phyloP scores from a whole-genome alignment of 2,113 vertebrate genomes.

The Gulo gulo region DNA sequence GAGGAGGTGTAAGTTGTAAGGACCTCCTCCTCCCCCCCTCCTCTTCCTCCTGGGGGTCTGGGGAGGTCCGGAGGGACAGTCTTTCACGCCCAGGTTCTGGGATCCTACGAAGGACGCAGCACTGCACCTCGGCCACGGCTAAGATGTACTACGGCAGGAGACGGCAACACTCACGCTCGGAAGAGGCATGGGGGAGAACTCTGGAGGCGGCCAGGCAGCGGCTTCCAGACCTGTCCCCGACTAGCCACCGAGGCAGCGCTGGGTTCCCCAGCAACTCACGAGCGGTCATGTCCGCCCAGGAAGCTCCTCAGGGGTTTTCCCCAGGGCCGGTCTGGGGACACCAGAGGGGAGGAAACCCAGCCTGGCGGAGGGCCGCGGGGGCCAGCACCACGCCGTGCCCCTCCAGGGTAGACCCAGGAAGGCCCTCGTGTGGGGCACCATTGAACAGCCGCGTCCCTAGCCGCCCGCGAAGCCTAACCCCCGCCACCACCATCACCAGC shows the following conservation, averaged over 20 bases:
- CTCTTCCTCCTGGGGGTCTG: not conserved
- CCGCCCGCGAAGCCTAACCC: not conserved
- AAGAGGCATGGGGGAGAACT: not conserved
- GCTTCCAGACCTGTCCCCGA: not conserved
- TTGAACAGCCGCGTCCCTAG: not conserved
- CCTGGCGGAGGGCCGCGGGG: not conserved
- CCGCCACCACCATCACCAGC: not conserved
- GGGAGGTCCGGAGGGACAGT: not conserved
- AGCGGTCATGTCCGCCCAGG: too few species aligned
- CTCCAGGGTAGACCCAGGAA: not conserved
- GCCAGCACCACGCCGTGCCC: too few species aligned
- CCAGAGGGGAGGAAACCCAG: not conserved
- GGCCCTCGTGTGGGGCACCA: rapidly evolving
- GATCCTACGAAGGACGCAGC: not conserved
- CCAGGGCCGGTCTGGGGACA: not conserved
- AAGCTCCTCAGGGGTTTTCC: too few species aligned
- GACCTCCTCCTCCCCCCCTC: not conserved
- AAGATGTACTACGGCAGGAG: not conserved
- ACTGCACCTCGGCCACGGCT: not conserved
- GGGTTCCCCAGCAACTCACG: not conserved
- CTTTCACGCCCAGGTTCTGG: not conserved
- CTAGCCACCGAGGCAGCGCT: not conserved
- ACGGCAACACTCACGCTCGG: not conserved
- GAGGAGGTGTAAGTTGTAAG: too few species aligned
- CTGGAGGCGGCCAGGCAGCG: not conserved